Evolutionary conservation across 2,797 vertebrate genomes (phyloP), one percentile per base, ranked within the genome.

Genomic region (Discoglossus pictus): DNA sequence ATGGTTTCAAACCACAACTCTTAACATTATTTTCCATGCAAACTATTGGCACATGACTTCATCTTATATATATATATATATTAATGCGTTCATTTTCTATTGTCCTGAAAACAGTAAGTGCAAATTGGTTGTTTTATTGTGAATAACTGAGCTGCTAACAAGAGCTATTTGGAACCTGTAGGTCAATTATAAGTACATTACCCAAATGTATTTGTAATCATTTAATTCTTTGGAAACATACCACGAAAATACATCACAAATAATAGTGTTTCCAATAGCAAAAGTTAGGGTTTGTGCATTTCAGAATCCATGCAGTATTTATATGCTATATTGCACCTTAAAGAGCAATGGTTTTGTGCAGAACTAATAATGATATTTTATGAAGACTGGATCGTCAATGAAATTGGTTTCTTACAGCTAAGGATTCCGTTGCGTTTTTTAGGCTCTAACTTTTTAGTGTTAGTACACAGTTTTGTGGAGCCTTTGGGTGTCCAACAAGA

Each of bases 101-200:
- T 47, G 20, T 21, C 44, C 18, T 47, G 3, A 2, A 21, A 23
- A 47, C 13, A 42, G 16, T 42, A 15, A 16, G 13, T 16, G n/a
- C 39, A 42, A 42, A 42, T 42, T 42, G 39, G 39, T 15, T 46
- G 16, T 6, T 35, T n/a, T n/a, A n/a, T n/a, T n/a, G n/a, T n/a
- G 11, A 53, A 18, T 53, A 27, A 53, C 31, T 17, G 16, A 35
- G 27, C 13, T 11, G 21, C n/a, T 48, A 24, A 10, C 23, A 13
- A 48, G 6, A 21, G 46, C 17, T 10, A 20, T 18, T 46, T 46
- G 43, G 16, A 48, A 24, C 20, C 51, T 17, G 24, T 27, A 36
- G 51, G 51, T 53, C 31, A 53, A 53, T 36, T 53, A 48, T 9
- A 53, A 53, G 15, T 36, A 20, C 7, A 27, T 17, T 34, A 51